Evolutionary conservation across 2,113 vertebrate genomes (phyloP), one percentile per base, ranked within the genome.

Genomic region (Rhegmatorhina hoffmannsi): DNA sequence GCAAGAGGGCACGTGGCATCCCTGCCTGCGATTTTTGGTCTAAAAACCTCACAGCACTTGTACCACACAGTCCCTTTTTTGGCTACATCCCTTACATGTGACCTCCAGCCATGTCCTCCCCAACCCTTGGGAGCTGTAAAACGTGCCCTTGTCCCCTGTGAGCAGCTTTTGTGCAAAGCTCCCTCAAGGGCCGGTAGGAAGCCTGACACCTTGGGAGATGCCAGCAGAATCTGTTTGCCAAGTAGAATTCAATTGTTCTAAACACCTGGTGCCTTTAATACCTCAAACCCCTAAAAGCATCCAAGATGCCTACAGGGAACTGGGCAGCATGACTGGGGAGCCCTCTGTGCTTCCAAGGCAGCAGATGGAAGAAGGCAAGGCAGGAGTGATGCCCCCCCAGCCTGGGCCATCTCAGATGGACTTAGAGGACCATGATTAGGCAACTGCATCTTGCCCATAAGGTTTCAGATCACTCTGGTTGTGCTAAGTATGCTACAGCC

Each of bases 11-110:
- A 9, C 6, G 9, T 6, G 1, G 36, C 17, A 58, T 68, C 19
- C 7, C 17, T 62, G 23, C 13, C 34, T 0, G 1, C 0, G 2
- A 3, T 56, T 43, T 43, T 63, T 31, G 20, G 18, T 85, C 20
- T 58, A 12, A 38, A 85, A 56, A 5, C 11, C 4, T 86, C 12
- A 4, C 36, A 29, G 1, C 1, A 0, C 12, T 73, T 73, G 2
- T 29, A 28, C 24, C 5, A 10, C 10, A 17, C 73, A 63, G 40
- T 11, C 10, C 5, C 2, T 38, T 19, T 72, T 86, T 36, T 31
- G 23, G 6, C 13, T 7, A 0, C 7, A 43, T 46, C 24, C 7
- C 1, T 15, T 14, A 3, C 5, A 2, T 5, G 5, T 16, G 25
- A 44, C 6, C 11, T 79, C 34, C 14, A n/a, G 14, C 13, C 2